Conservation (phyloP, 2,888 invertebrate species). For the Pristionchus japonicus region DNA sequence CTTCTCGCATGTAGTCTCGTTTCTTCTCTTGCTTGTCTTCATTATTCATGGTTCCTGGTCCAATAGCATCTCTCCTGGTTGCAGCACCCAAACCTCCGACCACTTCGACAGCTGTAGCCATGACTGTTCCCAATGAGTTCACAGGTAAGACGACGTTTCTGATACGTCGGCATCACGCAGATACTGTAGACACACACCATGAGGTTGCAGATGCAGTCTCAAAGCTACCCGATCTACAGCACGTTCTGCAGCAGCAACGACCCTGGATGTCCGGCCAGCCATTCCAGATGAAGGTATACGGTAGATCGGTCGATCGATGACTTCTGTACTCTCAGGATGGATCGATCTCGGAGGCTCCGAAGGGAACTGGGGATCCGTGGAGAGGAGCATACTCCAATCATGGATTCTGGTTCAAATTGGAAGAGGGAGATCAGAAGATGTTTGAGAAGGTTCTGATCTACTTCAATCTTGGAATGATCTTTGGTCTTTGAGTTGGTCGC, state of each 20-base stretch:
- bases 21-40: neutral
- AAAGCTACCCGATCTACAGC: conserved; percentile 35
- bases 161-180: neutral
- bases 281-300: conserved; percentile 50
- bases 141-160: neutral
- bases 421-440: conserved; percentile 46
- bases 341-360: conserved; percentile 48
- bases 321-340: conserved; percentile 35
- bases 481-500: conserved; percentile 47
- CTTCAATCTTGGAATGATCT: neutral
- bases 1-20: neutral
- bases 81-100: neutral
- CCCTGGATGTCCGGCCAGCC: conserved; percentile 49
- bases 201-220: neutral
- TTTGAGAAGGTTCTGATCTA: conserved; percentile 50
- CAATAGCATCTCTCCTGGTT: neutral
- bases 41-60: neutral
- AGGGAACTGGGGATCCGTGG: conserved; percentile 52
- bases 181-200: neutral
- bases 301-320: neutral
- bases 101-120: neutral
- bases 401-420: conserved; percentile 56
- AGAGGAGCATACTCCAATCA: conserved; percentile 55
- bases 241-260: conserved; percentile 49
- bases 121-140: neutral